Conservation (phyloP, 1,140 invertebrate species). For the Calycopis cecrops region DNA sequence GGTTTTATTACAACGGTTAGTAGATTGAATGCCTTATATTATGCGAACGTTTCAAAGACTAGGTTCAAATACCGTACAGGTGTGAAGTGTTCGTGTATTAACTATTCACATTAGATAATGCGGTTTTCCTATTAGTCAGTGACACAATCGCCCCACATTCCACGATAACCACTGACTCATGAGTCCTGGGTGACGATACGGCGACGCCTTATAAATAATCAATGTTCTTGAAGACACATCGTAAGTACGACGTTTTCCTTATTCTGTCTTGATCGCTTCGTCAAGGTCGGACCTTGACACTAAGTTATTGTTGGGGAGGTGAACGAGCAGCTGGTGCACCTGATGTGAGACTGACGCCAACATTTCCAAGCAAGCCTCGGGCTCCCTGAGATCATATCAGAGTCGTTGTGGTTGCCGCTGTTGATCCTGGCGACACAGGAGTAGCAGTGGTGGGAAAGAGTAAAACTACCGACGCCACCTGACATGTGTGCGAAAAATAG, state of each 20-base stretch:
- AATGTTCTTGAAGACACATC: not conserved
- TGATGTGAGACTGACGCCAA: not conserved
- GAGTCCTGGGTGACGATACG: not conserved
- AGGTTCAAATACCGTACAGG: too few species aligned
- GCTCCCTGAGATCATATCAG: too few species aligned
- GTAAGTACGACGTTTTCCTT: not conserved
- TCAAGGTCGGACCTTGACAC: constrained; percentile 2
- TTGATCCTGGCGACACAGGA: too few species aligned
- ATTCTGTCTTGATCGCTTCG: not conserved
- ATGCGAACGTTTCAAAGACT: too few species aligned
- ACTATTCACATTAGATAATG: not conserved
- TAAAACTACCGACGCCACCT: not conserved
- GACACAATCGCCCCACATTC: not conserved
- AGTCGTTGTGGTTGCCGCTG: too few species aligned
- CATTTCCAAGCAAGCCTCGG: not conserved
- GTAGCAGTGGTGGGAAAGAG: not conserved
- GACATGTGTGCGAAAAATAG: not conserved
- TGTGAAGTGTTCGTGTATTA: too few species aligned
- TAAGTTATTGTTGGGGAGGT: not conserved
- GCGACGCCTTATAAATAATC: constrained; percentile 3
- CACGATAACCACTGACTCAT: not conserved
- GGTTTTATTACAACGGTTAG: too few species aligned
- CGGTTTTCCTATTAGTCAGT: not conserved
- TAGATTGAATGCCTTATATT: too few species aligned
- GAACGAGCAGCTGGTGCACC: not conserved